Percentiles rank a stretch among this genome's conserved stretches.
phyloP scores from a whole-genome alignment of 1,140 invertebrate species.

The Hylyphantes graminicola region DNA sequence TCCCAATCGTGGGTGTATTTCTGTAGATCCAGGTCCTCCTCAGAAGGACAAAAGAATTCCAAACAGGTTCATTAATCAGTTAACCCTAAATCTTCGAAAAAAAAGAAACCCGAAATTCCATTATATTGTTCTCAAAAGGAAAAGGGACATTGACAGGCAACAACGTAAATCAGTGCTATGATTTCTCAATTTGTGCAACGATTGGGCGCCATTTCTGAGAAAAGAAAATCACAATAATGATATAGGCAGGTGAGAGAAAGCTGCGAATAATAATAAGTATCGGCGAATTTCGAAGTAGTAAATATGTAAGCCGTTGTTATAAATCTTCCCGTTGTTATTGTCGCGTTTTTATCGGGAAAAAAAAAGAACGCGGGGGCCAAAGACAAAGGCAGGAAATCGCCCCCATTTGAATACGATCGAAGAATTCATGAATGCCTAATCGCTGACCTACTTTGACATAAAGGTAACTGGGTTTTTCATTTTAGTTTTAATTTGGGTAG shows the following conservation, averaged over 20 bases:
- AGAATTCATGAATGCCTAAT: constrained; percentile 59
- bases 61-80: too few species aligned
- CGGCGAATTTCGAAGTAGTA: constrained; percentile 32
- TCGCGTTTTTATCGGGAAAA: constrained; percentile 54
- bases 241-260: background rate
- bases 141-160: too few species aligned
- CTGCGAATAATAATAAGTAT: constrained; percentile 7
- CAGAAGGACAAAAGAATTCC: too few species aligned
- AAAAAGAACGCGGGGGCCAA: constrained; percentile 43
- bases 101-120: too few species aligned
- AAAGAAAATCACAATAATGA: background rate
- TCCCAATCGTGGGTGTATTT: too few species aligned
- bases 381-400: constrained; percentile 59
- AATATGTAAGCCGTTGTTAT: constrained; percentile 40
- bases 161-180: background rate
- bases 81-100: too few species aligned
- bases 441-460: background rate
- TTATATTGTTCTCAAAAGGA: too few species aligned
- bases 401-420: constrained; percentile 56
- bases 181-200: background rate
- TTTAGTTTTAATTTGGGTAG: too few species aligned
- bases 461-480: too few species aligned
- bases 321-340: constrained; percentile 54
- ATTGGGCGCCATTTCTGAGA: constrained; percentile 19
- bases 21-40: too few species aligned